A percentile compares a stretch with the other conserved stretches of the same genome.
These are phyloP conservation scores for Phania funesta DNA, from an alignment of 2,888 invertebrate species.

Conservation along the genomic window DNA sequence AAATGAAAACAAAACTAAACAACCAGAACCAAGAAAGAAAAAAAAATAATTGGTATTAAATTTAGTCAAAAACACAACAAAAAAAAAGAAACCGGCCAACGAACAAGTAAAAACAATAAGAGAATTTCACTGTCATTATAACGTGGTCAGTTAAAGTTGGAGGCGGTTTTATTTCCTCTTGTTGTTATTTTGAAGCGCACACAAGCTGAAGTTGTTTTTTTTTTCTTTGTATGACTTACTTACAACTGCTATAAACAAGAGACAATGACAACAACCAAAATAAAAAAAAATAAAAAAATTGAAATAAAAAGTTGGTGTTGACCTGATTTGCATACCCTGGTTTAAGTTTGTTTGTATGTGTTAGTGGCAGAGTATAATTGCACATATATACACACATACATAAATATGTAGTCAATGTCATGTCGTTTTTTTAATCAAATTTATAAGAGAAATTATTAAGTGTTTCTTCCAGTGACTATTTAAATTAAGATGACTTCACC, in stretches of 20 bases:
- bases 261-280: constrained; percentile 12
- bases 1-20: constrained; percentile 21
- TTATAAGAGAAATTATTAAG: constrained; percentile 3
- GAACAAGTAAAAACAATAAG: not conserved
- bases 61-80: not conserved
- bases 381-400: no score
- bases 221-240: constrained; percentile 8
- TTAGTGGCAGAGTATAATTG: not conserved
- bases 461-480: no score
- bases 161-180: constrained; percentile 50
- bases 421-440: constrained; percentile 23
- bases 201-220: not conserved
- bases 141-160: constrained; percentile 59
- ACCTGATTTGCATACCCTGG: constrained; percentile 64
- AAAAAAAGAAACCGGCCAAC: not conserved
- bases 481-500: no score
- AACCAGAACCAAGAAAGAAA: constrained; percentile 20
- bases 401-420: not conserved
- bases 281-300: constrained; percentile 8
- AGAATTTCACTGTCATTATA: constrained; percentile 64
- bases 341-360: constrained; percentile 22
- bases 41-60: not conserved
- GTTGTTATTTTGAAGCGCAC: not conserved
- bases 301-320: constrained; percentile 40
- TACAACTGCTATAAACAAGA: constrained; percentile 21